Evolutionary conservation across 2,797 vertebrate genomes (phyloP).

Genomic region (Platalea minor): DNA sequence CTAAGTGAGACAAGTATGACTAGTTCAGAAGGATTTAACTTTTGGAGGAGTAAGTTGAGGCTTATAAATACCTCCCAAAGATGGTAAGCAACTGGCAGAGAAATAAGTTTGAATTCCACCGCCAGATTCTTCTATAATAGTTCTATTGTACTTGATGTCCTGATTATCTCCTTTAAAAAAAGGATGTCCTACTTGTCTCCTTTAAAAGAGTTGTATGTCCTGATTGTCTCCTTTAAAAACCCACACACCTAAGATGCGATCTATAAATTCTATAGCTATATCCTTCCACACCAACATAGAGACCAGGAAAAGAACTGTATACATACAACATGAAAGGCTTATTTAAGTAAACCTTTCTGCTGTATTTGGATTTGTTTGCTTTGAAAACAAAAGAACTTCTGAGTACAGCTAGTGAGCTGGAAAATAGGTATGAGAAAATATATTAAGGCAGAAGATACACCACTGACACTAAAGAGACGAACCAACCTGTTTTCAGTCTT

Average conservation of each 20-base stretch:
- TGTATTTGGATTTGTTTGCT: conserved; percentile 11
- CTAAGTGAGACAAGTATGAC: conserved; percentile 21
- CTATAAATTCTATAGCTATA: background rate
- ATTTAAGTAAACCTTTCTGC: background rate
- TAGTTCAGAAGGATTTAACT: conserved; percentile 41
- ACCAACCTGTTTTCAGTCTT: background rate
- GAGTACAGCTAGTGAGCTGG: background rate
- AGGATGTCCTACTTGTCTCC: background rate
- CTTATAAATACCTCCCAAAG: conserved; percentile 18
- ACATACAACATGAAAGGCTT: background rate
- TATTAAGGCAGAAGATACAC: background rate
- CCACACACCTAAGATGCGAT: background rate
- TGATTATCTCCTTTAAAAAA: background rate
- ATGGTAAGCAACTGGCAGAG: conserved; percentile 3
- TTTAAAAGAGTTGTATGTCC: background rate
- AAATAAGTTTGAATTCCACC: conserved; percentile 27
- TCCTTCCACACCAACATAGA: background rate
- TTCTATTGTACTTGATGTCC: background rate
- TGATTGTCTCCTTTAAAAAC: background rate
- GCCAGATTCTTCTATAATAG: conserved; percentile 23
- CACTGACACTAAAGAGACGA: background rate
- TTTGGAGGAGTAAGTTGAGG: conserved; percentile 12
- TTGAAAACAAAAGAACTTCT: background rate
- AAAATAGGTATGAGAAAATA: background rate
- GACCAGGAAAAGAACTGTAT: background rate